Base-by-base conservation (phyloP, 1,140 invertebrate species). In the Trichoplusia ni region DNA sequence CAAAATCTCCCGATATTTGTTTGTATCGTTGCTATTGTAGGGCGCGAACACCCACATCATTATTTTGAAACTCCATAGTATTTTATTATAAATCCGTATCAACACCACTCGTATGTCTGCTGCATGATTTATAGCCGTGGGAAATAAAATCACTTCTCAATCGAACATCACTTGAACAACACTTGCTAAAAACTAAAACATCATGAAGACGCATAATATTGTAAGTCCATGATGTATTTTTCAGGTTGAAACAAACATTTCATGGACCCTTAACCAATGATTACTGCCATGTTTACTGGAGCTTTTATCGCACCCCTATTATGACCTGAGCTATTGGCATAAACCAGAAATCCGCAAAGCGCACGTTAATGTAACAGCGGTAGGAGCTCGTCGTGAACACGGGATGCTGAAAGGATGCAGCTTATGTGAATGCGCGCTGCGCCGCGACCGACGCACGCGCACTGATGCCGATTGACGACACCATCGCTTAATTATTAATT, bases 401-500 rank as follows among this genome's bases (percentile, higher is more conserved):
- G 51, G 46, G 33, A 58, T 58, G 38, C 53, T 42, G 53, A 13
- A 33, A 35, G 46, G 33, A 58, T 58, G 38, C 53, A 58, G 53
- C 53, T 42, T 37, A 42, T 27, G 2, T 16, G n/a, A 16, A 29
- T 21, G 9, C 44, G 58, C 62, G 27, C 64, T 14, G 70, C 68
- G 54, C 61, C 62, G 54, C 62, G 37, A 38, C 67, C 67, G 71
- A 44, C 73, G 65, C 65, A 60, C 49, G 73, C 75, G 64, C 72
- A 84, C 82, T 88, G 80, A 79, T 76, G 73, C 71, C 75, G 76
- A 82, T 80, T 73, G 70, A 37, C 75, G 69, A 73, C 64, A 16
- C 72, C 56, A 82, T 75, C 77, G 74, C 77, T 87, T 90, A 87
- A 90, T 90, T 89, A 90, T 84, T 84, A 85, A 87, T 89, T 90